phyloP scores from a whole-genome alignment of 1,140 invertebrate genomes.

The Melanaphis sacchari region DNA sequence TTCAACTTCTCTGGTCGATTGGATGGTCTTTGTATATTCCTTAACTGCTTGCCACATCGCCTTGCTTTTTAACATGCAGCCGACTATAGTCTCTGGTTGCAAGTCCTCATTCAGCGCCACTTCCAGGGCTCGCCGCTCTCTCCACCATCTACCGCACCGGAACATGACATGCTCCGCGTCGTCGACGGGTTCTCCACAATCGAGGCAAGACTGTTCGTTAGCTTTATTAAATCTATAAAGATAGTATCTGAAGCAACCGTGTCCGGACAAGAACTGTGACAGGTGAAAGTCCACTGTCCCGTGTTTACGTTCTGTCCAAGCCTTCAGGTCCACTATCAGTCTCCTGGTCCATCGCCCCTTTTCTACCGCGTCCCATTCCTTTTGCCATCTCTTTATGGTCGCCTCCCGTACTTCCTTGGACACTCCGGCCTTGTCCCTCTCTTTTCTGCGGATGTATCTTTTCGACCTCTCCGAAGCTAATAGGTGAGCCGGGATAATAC shows the following conservation, averaged over 20 bases:
- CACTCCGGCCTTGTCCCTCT: background rate
- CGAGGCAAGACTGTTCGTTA: background rate
- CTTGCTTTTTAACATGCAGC: background rate
- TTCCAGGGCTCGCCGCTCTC: background rate
- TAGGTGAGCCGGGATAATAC: background rate
- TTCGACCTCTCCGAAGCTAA: background rate
- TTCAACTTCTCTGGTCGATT: background rate
- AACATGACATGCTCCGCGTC: background rate
- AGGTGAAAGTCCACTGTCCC: background rate
- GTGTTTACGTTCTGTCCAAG: background rate
- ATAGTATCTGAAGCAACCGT: background rate
- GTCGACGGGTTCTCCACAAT: background rate
- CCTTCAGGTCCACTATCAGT: background rate
- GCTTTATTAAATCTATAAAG: background rate
- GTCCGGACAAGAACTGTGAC: background rate
- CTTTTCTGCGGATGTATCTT: background rate
- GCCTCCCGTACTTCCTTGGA: background rate
- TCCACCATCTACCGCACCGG: background rate
- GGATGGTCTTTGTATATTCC: background rate
- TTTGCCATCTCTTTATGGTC: background rate
- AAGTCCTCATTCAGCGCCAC: rapidly evolving
- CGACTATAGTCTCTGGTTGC: background rate
- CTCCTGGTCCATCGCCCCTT: background rate
- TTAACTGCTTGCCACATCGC: background rate
- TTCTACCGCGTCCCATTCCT: background rate